These are phyloP conservation scores for Drosophila nr. perissopoda DNA, from an alignment of 2,888 invertebrate genomes.

Conservation along the genomic window DNA sequence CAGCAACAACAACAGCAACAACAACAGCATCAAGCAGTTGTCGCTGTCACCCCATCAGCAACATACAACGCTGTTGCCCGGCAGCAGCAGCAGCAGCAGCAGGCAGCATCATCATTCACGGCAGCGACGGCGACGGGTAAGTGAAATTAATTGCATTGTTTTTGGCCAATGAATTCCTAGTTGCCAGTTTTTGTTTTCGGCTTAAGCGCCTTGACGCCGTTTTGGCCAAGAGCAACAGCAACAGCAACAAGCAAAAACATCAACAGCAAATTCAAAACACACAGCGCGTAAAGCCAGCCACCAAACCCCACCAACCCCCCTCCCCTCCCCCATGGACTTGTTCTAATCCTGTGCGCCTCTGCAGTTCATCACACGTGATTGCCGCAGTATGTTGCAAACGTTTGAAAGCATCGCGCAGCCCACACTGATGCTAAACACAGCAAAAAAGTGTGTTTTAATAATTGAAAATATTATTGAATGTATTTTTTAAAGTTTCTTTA, in stretches of 20 bases:
- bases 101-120: constrained; percentile 64
- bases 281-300: constrained; percentile 35
- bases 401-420: constrained; percentile 36
- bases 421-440: constrained; percentile 36
- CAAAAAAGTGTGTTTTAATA: neutral
- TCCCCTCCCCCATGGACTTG: constrained; percentile 1
- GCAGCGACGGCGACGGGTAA: constrained; percentile 74
- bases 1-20: constrained; percentile 17
- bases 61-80: constrained; percentile 16
- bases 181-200: constrained; percentile 77
- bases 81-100: constrained; percentile 41
- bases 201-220: constrained; percentile 78
- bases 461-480: neutral
- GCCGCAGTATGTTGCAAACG: constrained; percentile 57
- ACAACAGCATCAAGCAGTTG: constrained; percentile 40
- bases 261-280: constrained; percentile 44
- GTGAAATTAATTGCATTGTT: constrained; percentile 84
- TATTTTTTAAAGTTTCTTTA: neutral
- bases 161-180: constrained; percentile 82
- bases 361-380: constrained; percentile 67
- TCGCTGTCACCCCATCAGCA: constrained; percentile 42
- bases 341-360: constrained; percentile 37
- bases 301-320: neutral
- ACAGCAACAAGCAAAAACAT: constrained; percentile 13
- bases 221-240: constrained; percentile 55